Conservation (phyloP, 2,888 invertebrate genomes). For the Platycheirus rosarum region DNA sequence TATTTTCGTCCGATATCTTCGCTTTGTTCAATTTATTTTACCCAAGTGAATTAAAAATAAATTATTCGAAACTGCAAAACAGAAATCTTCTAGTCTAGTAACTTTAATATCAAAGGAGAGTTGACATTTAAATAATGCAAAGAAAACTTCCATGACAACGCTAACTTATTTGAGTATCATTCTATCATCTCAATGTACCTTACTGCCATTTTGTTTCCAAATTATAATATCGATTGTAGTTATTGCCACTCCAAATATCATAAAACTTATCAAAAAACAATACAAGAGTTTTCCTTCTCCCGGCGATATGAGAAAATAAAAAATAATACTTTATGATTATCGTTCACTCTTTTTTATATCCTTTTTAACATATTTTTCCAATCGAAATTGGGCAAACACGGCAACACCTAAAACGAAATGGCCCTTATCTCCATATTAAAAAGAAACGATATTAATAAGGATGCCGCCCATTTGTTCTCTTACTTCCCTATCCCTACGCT, state of each 20-base stretch:
- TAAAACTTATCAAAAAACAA: constrained; percentile 22
- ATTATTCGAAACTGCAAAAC: too few species aligned
- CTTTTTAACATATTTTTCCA: constrained; percentile 50
- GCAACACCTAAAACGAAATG: constrained; percentile 54
- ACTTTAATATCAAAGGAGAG: too few species aligned
- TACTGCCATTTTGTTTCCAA: background rate
- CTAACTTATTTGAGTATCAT: too few species aligned
- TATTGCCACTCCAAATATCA: constrained; percentile 30
- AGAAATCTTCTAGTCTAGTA: too few species aligned
- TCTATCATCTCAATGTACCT: background rate
- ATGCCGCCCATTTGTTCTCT: background rate
- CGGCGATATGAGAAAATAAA: constrained; percentile 13
- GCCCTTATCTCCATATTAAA: constrained; percentile 57
- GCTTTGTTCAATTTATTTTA: too few species aligned
- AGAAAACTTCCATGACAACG: too few species aligned
- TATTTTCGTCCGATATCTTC: too few species aligned
- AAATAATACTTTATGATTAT: constrained; percentile 18
- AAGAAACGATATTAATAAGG: constrained; percentile 25
- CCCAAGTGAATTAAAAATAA: too few species aligned
- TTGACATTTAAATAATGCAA: background rate
- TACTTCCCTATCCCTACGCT: background rate
- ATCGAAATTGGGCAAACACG: constrained; percentile 53
- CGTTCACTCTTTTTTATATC: constrained; percentile 36
- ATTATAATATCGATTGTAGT: constrained; percentile 4
- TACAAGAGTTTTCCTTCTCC: constrained; percentile 35